Base-by-base conservation (phyloP, 2,113 vertebrate species). In the Channa argus region DNA sequence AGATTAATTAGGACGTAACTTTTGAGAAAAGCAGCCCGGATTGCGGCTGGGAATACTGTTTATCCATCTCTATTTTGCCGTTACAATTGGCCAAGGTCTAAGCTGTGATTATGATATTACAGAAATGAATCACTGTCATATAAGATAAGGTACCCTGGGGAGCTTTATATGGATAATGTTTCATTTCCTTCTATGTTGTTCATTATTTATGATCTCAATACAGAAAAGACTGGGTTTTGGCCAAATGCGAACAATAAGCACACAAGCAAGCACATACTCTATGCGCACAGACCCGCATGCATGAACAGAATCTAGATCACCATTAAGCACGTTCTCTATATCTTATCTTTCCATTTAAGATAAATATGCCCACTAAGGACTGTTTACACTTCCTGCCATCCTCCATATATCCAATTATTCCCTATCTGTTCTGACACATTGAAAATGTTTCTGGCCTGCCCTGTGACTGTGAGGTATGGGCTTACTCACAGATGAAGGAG, bases 401-500 rank as follows among this genome's bases (percentile, higher is more conserved):
- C 72, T 90, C 54, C 80, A 61, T 73, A 61, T 62, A 79, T 79
- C 73, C 55, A 36, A 78, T 82, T 65, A 83, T 86, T 59, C 66
- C 67, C 49, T 85, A 77, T 83, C 63, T 87, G 65, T 83, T 80
- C 46, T 78, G 83, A 88, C 66, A 81, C 59, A 69, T 82, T 73
- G 51, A 71, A 74, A 79, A 75, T 78, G 88, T 87, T 86, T 80
- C 79, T 68, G 69, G 68, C 77, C 79, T 78, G 78, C 64, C n/a
- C 1, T 82, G 62, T 78, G 86, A 86, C 68, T 78, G 73, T 71
- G 88, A 89, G 89, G 84, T 91, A 92, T 92, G 88, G 84, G 86
- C 91, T 89, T 86, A 87, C 83, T 91, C 88, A 91, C 78, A 88
- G 76, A 86, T 85, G 75, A 83, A 83, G 71, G 79, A 77, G 71